Evolutionary conservation across 2,113 vertebrate genomes (phyloP).

Genomic region (Thunnus thynnus): DNA sequence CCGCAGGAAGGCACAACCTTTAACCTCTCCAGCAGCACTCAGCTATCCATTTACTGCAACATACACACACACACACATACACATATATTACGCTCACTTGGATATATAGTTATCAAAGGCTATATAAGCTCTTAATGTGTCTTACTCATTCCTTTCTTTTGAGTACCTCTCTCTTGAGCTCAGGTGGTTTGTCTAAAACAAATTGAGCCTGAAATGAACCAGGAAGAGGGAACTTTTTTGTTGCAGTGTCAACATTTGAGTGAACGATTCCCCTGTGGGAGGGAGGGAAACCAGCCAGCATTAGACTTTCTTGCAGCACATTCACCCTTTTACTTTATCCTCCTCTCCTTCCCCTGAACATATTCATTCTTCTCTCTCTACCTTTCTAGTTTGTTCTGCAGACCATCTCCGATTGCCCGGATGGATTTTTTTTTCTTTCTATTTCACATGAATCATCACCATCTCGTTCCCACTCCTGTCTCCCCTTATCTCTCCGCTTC

Average conservation of each 20-base stretch:
- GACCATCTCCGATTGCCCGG: conserved; percentile 14
- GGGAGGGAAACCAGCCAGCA: conserved; percentile 12
- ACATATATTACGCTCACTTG: neutral
- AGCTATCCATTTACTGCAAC: neutral
- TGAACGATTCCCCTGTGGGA: conserved; percentile 37
- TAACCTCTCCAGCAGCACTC: conserved; percentile 10
- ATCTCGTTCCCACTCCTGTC: conserved; percentile 52
- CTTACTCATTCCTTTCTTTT: neutral
- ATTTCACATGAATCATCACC: conserved; percentile 64
- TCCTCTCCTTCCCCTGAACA: conserved; percentile 24
- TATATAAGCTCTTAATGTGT: neutral
- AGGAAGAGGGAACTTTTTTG: conserved; percentile 44
- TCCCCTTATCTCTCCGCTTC: conserved; percentile 47
- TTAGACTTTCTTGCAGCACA: conserved; percentile 23
- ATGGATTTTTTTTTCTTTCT: neutral
- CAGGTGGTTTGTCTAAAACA: conserved; percentile 43
- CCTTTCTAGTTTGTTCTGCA: conserved; percentile 31
- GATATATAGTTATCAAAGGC: neutral
- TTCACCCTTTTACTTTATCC: conserved; percentile 37
- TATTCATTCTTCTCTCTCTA: conserved; percentile 29
- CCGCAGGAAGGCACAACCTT: conserved; percentile 20
- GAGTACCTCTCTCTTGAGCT: conserved; percentile 3
- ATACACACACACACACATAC: conserved; percentile 7
- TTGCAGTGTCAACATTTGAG: conserved; percentile 67
- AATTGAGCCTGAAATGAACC: conserved; percentile 52